These are phyloP conservation scores for Ochlodes sylvanus DNA, from an alignment of 2,888 invertebrate genomes.

Conservation along the genomic window DNA sequence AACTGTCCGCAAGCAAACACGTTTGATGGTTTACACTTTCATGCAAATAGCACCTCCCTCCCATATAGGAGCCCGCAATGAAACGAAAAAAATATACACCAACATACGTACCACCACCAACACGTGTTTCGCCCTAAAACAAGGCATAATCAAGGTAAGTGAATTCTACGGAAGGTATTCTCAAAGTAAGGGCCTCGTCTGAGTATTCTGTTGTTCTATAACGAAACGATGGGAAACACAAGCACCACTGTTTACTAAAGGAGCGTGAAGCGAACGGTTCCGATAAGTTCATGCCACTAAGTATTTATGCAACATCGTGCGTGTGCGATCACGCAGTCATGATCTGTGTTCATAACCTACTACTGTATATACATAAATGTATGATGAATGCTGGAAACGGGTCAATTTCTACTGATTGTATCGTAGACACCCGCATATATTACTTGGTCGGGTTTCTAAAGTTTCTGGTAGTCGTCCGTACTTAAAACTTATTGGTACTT, in stretches of 20 bases:
- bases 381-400: slow-evolving; percentile 20
- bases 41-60: no score
- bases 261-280: not conserved
- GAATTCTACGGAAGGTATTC: no score
- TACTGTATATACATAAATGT: slow-evolving; percentile 27
- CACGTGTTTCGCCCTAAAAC: no score
- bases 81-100: no score
- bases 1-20: no score
- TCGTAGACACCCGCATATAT: not conserved
- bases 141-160: no score
- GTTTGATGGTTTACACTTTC: no score
- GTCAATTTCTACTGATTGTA: slow-evolving; percentile 17
- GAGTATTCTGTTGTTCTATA: not conserved
- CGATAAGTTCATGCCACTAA: not conserved
- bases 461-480: no score
- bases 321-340: slow-evolving; percentile 13
- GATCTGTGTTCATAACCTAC: slow-evolving; percentile 27
- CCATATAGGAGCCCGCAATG: no score
- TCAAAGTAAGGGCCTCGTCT: no score
- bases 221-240: not conserved
- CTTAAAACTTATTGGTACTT: no score
- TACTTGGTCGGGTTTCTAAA: not conserved
- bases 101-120: no score
- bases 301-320: slow-evolving; percentile 11
- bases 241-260: not conserved